Conservation (phyloP, 2,797 vertebrate genomes). For the Hozukius guyotensis region DNA sequence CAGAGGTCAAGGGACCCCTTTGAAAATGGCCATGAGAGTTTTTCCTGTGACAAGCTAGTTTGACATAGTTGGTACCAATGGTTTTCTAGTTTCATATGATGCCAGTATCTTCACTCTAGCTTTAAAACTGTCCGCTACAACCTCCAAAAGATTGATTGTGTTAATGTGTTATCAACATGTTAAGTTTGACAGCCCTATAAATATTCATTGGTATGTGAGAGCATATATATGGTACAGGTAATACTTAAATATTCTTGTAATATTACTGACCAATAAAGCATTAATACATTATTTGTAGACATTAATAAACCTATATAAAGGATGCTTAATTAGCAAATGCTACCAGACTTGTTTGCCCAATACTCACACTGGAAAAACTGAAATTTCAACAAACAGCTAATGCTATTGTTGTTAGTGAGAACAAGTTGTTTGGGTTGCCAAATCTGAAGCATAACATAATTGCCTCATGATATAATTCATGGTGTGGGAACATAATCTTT, state of each 20-base stretch:
- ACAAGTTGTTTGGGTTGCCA: neutral
- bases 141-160: no score
- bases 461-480: slow-evolving; percentile 8
- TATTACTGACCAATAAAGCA: neutral
- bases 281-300: neutral
- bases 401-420: neutral
- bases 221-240: neutral
- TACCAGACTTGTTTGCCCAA: neutral
- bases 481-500: slow-evolving; percentile 9
- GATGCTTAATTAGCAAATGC: neutral
- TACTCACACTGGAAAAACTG: neutral
- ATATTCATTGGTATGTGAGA: neutral
- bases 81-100: no score
- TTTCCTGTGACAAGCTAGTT: no score
- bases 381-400: neutral
- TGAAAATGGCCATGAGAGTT: no score
- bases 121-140: no score
- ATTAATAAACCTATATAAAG: neutral
- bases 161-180: no score
- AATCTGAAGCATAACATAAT: neutral
- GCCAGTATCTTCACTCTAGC: no score
- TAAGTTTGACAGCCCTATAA: no score
- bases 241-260: no score
- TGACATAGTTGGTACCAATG: no score
- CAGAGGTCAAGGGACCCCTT: no score